These are phyloP conservation scores for Brachionus koreanus DNA, from an alignment of 1,140 invertebrate species.

Conservation along the genomic window DNA sequence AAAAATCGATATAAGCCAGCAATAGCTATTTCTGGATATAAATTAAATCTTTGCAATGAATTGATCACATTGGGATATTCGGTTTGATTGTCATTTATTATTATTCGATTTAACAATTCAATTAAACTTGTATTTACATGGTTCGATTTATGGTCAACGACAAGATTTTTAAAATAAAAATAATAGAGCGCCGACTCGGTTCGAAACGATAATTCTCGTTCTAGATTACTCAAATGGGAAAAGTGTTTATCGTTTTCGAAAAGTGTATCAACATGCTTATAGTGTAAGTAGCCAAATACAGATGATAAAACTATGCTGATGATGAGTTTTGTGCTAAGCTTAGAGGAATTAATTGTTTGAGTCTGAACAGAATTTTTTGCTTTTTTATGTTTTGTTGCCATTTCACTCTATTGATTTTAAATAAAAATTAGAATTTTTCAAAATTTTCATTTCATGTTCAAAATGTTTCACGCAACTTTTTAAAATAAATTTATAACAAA, in stretches of 20 bases:
- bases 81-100: slow-evolving; percentile 72
- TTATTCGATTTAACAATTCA: slow-evolving; percentile 48
- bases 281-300: slow-evolving; percentile 56
- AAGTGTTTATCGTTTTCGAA: slow-evolving; percentile 78
- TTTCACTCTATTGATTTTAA: background rate
- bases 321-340: background rate
- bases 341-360: background rate
- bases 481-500: no score
- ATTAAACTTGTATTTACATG: slow-evolving; percentile 49
- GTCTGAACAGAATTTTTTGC: background rate
- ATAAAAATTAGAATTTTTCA: background rate
- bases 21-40: slow-evolving; percentile 72
- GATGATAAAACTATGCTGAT: background rate
- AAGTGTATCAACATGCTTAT: slow-evolving; percentile 67
- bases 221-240: slow-evolving; percentile 73
- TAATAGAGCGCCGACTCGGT: slow-evolving; percentile 83
- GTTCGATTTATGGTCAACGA: slow-evolving; percentile 65
- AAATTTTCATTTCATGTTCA: background rate
- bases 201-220: slow-evolving; percentile 74
- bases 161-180: slow-evolving; percentile 77
- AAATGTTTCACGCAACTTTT: background rate
- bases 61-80: slow-evolving; percentile 76
- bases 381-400: background rate
- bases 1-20: slow-evolving; percentile 15
- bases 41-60: slow-evolving; percentile 73